Percentiles rank a stretch among this genome's conserved stretches.
Conservation (phyloP, 2,113 vertebrate species). For the Microtus pennsylvanicus region DNA sequence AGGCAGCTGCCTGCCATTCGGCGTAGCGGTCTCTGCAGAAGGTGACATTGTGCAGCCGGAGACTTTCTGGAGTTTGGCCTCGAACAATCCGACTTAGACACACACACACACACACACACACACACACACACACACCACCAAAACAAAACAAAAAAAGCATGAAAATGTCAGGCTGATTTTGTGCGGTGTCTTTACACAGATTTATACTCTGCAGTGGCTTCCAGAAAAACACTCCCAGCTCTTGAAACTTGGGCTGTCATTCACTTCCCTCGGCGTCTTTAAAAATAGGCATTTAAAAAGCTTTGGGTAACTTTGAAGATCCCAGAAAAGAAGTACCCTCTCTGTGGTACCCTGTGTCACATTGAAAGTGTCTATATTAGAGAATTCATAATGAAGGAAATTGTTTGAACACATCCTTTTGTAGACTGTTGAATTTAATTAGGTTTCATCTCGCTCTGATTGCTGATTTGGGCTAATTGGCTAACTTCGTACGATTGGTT, state of each 20-base stretch:
- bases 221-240: not conserved
- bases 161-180: conserved; percentile 18
- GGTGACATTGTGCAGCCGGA: conserved; percentile 86
- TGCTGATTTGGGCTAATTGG: conserved; percentile 80
- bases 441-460: conserved; percentile 78
- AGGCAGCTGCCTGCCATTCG: conserved; percentile 84
- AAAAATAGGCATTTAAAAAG: conserved; percentile 79
- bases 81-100: conserved; percentile 87
- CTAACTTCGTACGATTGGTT: conserved; percentile 73
- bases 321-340: conserved; percentile 73
- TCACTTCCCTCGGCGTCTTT: conserved; percentile 63
- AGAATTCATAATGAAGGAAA: conserved; percentile 82
- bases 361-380: conserved; percentile 81
- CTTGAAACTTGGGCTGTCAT: conserved; percentile 23
- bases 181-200: not conserved
- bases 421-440: conserved; percentile 82
- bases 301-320: conserved; percentile 78
- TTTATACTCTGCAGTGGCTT: not conserved
- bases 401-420: conserved; percentile 80
- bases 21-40: conserved; percentile 87
- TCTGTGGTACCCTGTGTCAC: conserved; percentile 79
- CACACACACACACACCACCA: conserved; percentile 44
- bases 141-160: not conserved
- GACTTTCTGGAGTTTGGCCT: conserved; percentile 88
- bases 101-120: conserved; percentile 66